phyloP scores from a whole-genome alignment of 2,888 invertebrate species.

The Dasysyrphus tricinctus region DNA sequence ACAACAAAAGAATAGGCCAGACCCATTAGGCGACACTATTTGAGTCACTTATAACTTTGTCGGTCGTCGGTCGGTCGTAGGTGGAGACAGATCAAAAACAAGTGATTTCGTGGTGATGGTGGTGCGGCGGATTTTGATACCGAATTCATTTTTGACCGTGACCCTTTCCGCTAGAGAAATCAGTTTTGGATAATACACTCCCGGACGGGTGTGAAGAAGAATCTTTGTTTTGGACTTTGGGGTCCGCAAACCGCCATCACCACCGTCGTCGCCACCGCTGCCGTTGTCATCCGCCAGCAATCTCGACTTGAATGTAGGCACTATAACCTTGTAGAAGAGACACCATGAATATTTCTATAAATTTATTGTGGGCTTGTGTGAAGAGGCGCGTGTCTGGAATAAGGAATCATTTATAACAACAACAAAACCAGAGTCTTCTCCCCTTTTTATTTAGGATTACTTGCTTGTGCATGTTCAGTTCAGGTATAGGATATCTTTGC shows the following conservation, averaged over 20 bases:
- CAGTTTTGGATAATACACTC: slow-evolving; percentile 34
- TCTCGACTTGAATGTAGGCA: neutral
- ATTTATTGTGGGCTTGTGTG: slow-evolving; percentile 66
- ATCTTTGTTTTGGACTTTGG: slow-evolving; percentile 60
- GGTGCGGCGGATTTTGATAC: slow-evolving; percentile 43
- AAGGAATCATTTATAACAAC: slow-evolving; percentile 17
- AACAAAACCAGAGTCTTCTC: neutral
- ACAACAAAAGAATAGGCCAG: slow-evolving; percentile 11
- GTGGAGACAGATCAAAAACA: slow-evolving; percentile 53
- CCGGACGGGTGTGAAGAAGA: slow-evolving; percentile 14
- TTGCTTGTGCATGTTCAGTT: slow-evolving; percentile 39
- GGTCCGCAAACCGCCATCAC: slow-evolving; percentile 10
- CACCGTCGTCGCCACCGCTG: neutral
- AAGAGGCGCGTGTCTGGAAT: slow-evolving; percentile 61
- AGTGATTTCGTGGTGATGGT: slow-evolving; percentile 16
- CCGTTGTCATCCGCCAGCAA: slow-evolving; percentile 54
- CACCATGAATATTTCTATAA: slow-evolving; percentile 63
- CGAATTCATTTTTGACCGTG: slow-evolving; percentile 63
- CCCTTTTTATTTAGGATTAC: slow-evolving; percentile 42
- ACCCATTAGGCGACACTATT: slow-evolving; percentile 70
- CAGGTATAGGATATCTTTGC: slow-evolving; percentile 36
- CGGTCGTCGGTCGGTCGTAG: neutral
- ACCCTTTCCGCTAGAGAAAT: slow-evolving; percentile 71
- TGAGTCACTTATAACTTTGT: slow-evolving; percentile 40
- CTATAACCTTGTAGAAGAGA: slow-evolving; percentile 56